Evolutionary conservation across 2,888 invertebrate species (phyloP).

Genomic region (Laspeyria flexula): DNA sequence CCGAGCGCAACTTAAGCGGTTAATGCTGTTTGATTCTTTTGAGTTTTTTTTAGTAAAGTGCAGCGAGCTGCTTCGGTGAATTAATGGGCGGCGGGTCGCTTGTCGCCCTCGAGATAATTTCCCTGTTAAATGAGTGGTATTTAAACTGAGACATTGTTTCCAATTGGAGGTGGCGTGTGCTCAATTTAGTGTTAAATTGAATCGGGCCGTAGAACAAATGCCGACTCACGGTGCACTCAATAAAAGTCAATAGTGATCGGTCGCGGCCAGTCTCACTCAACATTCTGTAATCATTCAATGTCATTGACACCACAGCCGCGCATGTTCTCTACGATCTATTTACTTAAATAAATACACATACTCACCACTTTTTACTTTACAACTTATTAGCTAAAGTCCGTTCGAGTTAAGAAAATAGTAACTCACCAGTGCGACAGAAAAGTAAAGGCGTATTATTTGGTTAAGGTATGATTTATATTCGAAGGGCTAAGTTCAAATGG

Average conservation of each 20-base stretch:
- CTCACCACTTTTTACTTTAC: background rate
- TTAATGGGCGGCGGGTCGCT: conserved; percentile 60
- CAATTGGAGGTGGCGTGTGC: conserved; percentile 45
- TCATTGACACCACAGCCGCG: conserved; percentile 8
- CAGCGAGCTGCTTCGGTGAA: conserved; percentile 50
- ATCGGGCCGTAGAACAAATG: conserved; percentile 12
- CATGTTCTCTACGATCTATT: conserved; percentile 7
- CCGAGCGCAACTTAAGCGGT: conserved; percentile 61
- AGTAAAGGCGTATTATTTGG: too few species aligned
- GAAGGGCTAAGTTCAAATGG: too few species aligned
- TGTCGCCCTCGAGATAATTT: conserved; percentile 60
- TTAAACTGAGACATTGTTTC: conserved; percentile 59
- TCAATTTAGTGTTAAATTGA: conserved; percentile 48
- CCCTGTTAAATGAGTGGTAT: conserved; percentile 58
- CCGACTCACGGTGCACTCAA: conserved; percentile 13
- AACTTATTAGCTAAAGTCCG: too few species aligned
- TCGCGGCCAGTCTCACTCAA: background rate
- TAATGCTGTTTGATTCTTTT: conserved; percentile 71
- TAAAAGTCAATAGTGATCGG: conserved; percentile 30
- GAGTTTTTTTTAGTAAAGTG: conserved; percentile 54
- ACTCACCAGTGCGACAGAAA: too few species aligned
- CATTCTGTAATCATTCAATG: conserved; percentile 19
- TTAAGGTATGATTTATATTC: too few species aligned
- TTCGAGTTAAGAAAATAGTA: too few species aligned
- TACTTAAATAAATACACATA: background rate